Conservation (phyloP, 2,113 vertebrate genomes). For the Pelusios castaneus region DNA sequence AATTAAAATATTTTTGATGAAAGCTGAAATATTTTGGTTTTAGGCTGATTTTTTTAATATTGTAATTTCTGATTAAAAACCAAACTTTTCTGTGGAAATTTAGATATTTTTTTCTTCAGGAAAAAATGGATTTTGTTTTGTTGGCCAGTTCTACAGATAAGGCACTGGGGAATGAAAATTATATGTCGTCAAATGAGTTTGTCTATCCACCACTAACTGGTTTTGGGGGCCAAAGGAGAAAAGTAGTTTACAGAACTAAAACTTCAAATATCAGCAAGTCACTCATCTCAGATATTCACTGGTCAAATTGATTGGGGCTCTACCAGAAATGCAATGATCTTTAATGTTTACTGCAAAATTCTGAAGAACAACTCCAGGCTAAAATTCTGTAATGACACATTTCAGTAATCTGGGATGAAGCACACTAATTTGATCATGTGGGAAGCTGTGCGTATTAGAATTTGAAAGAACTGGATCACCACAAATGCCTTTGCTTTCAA, state of each 20-base stretch:
- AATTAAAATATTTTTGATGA: background rate
- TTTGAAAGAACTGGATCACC: background rate
- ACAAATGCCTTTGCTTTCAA: background rate
- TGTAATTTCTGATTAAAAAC: background rate
- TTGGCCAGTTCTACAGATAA: background rate
- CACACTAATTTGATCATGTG: background rate
- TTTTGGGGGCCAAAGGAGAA: background rate
- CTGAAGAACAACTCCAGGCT: background rate
- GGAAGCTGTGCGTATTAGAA: background rate
- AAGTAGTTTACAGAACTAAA: background rate
- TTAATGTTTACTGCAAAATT: background rate
- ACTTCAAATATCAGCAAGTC: background rate
- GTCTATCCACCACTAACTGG: background rate
- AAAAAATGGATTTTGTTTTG: background rate
- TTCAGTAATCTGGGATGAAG: background rate
- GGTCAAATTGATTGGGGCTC: background rate
- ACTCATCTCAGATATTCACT: background rate
- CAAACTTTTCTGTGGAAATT: background rate
- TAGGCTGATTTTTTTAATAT: background rate
- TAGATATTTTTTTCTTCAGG: background rate
- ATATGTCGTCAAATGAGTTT: background rate
- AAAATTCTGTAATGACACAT: background rate
- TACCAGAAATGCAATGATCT: background rate
- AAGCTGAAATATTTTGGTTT: conserved; percentile 17
- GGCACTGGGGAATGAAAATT: background rate